Base-by-base conservation (phyloP, 2,113 vertebrate genomes). In the Electrona antarctica region DNA sequence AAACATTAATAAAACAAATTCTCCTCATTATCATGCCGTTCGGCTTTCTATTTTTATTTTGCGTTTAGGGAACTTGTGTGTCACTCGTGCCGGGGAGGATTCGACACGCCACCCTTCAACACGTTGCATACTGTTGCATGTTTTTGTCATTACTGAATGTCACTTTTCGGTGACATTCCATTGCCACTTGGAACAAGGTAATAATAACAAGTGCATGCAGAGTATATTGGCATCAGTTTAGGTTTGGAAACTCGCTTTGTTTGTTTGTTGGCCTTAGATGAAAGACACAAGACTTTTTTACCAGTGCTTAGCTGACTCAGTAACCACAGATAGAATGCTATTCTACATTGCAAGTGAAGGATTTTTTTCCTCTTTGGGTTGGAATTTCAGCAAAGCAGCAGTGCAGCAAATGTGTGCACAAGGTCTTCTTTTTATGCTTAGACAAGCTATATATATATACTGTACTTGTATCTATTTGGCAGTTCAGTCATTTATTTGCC, bases 1-100 rank as follows among this genome's bases (percentile, higher is more conserved):
- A 79, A 81, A 80, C 83, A 85, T 87, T 86, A 88, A 90, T 89
- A 90, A 90, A 88, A 88, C 78, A 78, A 87, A 88, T 83, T 85
- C 61, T 57, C 76, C 78, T 87, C 81, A 88, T 91, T 90, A 86
- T 73, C 74, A 88, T 85, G 68, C 74, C 61, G 61, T 79, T 82
- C 70, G 14, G 60, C 46, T 77, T 77, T 81, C 83, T 88, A 86
- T 90, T 91, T 86, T 86, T 89, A 85, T 79, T 86, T 81, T 71
- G 71, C 46, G 3, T 78, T 41, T 60, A 60, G 80, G 73, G 59
- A 88, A 71, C 73, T 69, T 59, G 73, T 71, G 10, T 71, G 86
- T 86, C 86, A 77, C 81, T 86, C 86, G 65, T 68, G 67, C 64
- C 71, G 15, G 49, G 67, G 67, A 64, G 79, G 81, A 85, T 87